Conservation (phyloP, 2,888 invertebrate species). For the Allygus modestus region DNA sequence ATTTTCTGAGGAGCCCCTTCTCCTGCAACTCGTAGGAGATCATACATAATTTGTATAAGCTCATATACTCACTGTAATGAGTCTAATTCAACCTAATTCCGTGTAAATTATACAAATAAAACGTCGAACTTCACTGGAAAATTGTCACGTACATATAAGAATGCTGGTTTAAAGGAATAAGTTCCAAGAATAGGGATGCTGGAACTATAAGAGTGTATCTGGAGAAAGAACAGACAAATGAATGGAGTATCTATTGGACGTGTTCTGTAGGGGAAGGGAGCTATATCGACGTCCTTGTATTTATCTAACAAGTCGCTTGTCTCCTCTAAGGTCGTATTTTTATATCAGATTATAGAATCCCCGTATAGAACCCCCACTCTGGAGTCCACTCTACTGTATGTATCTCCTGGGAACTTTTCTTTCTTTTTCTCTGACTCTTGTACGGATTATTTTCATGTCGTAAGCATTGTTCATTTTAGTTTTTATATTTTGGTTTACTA, state of each 20-base stretch:
- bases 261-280: background rate
- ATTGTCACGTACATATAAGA: no score
- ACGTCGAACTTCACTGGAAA: no score
- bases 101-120: no score
- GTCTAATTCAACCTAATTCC: no score
- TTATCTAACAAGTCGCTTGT: slow-evolving; percentile 47
- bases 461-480: background rate
- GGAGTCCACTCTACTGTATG: slow-evolving; percentile 25
- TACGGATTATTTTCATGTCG: slow-evolving; percentile 11
- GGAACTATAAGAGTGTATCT: background rate
- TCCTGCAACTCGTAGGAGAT: no score
- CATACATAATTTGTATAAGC: no score
- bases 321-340: slow-evolving; percentile 26
- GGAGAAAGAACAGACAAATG: background rate
- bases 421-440: background rate
- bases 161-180: no score
- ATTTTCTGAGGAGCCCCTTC: no score
- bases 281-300: slow-evolving; percentile 21
- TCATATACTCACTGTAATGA: no score
- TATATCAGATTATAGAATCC: slow-evolving; percentile 48
- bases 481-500: background rate
- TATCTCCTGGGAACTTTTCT: background rate
- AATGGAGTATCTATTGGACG: background rate
- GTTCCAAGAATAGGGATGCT: no score
- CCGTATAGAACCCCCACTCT: background rate